Percentiles rank a stretch among this genome's conserved stretches.
Evolutionary conservation across 2,797 vertebrate genomes (phyloP).

Genomic region (Heliangelus exortis): DNA sequence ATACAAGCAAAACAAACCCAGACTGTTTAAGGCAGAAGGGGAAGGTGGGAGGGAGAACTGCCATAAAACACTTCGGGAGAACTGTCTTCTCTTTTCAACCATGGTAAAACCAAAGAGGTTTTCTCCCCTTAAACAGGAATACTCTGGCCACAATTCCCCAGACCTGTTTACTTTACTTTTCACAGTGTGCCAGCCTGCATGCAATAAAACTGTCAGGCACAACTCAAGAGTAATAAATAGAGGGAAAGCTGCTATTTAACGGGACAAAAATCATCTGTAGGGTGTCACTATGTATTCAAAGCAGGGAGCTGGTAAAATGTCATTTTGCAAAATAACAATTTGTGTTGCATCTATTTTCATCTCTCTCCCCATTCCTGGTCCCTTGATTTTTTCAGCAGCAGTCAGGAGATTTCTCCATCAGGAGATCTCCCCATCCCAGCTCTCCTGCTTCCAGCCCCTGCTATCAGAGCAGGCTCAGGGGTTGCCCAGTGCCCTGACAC

Average conservation of each 20-base stretch:
- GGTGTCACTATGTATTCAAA: slow-evolving; percentile 40
- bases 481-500: neutral
- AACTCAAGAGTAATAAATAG: slow-evolving; percentile 64
- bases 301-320: neutral
- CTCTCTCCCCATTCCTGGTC: neutral
- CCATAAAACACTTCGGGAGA: slow-evolving; percentile 50
- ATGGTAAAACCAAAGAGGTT: slow-evolving; percentile 35
- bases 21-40: slow-evolving; percentile 55
- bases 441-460: neutral
- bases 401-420: neutral
- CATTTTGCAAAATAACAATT: slow-evolving; percentile 56
- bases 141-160: slow-evolving; percentile 41
- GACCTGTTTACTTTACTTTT: slow-evolving; percentile 65
- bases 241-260: slow-evolving; percentile 56
- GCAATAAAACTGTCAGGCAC: slow-evolving; percentile 65
- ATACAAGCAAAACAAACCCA: slow-evolving; percentile 69
- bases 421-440: neutral
- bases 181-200: slow-evolving; percentile 50
- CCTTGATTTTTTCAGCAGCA: neutral
- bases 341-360: slow-evolving; percentile 4
- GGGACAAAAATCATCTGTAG: slow-evolving; percentile 51
- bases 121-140: slow-evolving; percentile 40
- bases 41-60: slow-evolving; percentile 17
- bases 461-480: neutral
- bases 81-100: slow-evolving; percentile 45